Conservation (phyloP, 2,888 invertebrate genomes). For the Microctonus hyperodae region DNA sequence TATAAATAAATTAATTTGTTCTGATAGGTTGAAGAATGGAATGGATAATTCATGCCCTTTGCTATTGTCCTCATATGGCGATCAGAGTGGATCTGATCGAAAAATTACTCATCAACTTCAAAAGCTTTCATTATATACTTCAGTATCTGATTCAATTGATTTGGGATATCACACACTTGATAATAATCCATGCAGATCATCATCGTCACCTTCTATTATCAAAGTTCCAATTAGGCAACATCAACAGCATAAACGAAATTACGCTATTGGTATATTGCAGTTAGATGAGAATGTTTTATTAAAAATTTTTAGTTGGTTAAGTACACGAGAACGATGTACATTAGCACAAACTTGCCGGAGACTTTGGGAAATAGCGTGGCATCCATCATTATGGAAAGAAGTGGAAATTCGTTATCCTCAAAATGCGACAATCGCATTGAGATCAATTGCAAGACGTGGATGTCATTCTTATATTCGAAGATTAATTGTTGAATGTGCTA, state of each 20-base stretch:
- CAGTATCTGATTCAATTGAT: constrained; percentile 54
- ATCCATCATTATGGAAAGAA: constrained; percentile 73
- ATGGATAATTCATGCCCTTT: constrained; percentile 58
- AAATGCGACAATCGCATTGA: constrained; percentile 49
- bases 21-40: constrained; percentile 56
- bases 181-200: constrained; percentile 53
- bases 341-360: constrained; percentile 79
- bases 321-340: constrained; percentile 75
- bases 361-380: constrained; percentile 81
- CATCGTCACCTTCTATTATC: constrained; percentile 47
- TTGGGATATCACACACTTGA: constrained; percentile 59
- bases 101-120: constrained; percentile 47
- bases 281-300: constrained; percentile 71
- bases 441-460: constrained; percentile 51
- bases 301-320: constrained; percentile 75
- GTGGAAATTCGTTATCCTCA: constrained; percentile 55
- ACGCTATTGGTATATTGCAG: constrained; percentile 43
- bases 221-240: constrained; percentile 36
- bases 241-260: constrained; percentile 39
- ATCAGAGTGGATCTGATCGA: constrained; percentile 49
- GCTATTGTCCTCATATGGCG: constrained; percentile 52
- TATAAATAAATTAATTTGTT: no score
- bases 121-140: constrained; percentile 51
- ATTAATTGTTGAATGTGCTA: constrained; percentile 53
- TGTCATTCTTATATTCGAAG: constrained; percentile 51